Evolutionary conservation across 2,888 invertebrate species (phyloP), one percentile per base, ranked within the genome.

Genomic region (Xestobium rufovillosum): DNA sequence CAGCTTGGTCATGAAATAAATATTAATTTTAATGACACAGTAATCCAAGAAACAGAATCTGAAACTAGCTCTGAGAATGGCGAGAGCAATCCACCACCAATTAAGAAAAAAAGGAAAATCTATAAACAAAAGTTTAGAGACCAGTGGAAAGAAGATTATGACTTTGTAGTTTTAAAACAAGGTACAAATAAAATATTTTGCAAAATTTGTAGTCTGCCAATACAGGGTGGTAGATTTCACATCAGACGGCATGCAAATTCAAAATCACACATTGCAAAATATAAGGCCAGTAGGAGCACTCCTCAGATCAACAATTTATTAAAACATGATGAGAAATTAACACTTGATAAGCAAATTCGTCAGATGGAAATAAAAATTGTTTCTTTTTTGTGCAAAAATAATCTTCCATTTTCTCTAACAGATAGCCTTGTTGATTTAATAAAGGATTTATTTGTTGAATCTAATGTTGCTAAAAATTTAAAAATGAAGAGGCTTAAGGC

Each of bases 121-220:
- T n/a, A n/a, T n/a, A n/a, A n/a, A n/a, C n/a, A 11, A 28, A 39
- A 23, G 27, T 36, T 13, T 15, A 29, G 13, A 26, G 8, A 10
- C 9, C 26, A 34, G 30, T 23, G 31, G 31, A 34, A 16, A 26
- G 34, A 26, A 36, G 23, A 31, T 34, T 38, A 26, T 34, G 34
- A 12, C 11, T 41, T 4, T 15, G 23, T 11, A 35, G 31, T 19
- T 30, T 19, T 19, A 11, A 25, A 8, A n/a, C n/a, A n/a, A n/a
- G n/a, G n/a, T 33, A 36, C 15, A 30, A 35, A 14, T 15, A 29
- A 15, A 19, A 33, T 26, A 28, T 36, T 2, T 11, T 37, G 31
- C 17, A 31, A 4, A 15, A 17, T 31, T 6, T 31, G 15, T 14
- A 31, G 17, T 14, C n/a, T 31, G 11, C 8, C 6, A 6, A 31